Percentiles rank a stretch among this genome's conserved stretches.
These are phyloP conservation scores for Serripes groenlandicus DNA, from an alignment of 2,888 invertebrate species.

Conservation along the genomic window DNA sequence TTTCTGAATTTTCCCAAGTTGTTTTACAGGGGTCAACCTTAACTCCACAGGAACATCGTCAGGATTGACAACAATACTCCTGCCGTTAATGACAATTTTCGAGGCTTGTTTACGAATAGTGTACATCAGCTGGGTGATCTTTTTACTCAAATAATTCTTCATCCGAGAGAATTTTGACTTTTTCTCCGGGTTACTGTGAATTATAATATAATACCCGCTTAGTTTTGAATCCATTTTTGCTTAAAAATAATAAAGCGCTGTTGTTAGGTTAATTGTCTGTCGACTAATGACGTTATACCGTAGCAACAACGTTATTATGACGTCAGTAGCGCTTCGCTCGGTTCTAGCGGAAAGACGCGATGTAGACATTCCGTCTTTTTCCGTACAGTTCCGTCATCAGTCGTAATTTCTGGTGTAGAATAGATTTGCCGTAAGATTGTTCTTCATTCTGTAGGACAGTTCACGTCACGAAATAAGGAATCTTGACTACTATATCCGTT, in stretches of 20 bases:
- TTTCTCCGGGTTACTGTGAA: background rate
- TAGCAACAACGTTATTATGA: slow-evolving; percentile 2
- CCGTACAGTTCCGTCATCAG: too few relatives aligned
- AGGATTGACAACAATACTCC: background rate
- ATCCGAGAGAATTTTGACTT: slow-evolving; percentile 4
- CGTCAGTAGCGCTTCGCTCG: background rate
- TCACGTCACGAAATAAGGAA: too few relatives aligned
- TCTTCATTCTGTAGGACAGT: too few relatives aligned
- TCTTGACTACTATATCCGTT: too few relatives aligned
- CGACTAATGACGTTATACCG: slow-evolving; percentile 1
- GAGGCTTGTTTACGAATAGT: background rate
- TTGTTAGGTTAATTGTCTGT: background rate
- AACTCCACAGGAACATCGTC: slow-evolving; percentile 3
- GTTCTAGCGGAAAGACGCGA: too few relatives aligned
- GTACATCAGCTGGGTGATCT: slow-evolving; percentile 9
- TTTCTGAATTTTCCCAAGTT: slow-evolving; percentile 3
- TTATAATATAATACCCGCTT: background rate
- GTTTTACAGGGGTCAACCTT: background rate
- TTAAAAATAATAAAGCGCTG: background rate
- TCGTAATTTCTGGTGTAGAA: too few relatives aligned
- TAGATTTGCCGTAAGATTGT: too few relatives aligned
- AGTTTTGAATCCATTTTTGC: background rate
- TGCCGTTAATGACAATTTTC: slow-evolving; percentile 8
- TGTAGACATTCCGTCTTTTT: too few relatives aligned
- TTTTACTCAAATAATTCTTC: background rate